Percentiles rank a stretch among this genome's conserved stretches.
These are phyloP conservation scores for Darevskia mixta DNA, from an alignment of 2,797 vertebrate genomes.

Conservation along the genomic window DNA sequence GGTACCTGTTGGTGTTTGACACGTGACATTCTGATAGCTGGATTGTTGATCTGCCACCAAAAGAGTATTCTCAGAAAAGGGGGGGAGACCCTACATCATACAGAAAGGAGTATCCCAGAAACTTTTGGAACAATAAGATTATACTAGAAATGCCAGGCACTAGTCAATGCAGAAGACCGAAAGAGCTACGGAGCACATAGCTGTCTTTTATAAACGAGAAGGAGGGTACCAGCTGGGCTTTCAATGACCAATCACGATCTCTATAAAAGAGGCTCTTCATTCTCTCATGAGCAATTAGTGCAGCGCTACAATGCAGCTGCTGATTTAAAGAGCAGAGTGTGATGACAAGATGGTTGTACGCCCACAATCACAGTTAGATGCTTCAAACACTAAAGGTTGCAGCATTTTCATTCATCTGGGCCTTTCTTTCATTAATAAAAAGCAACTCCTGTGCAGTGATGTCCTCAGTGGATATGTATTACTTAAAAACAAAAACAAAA, in stretches of 20 bases:
- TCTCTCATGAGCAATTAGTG: not conserved
- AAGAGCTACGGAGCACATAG: not conserved
- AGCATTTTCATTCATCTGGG: slow-evolving; percentile 38
- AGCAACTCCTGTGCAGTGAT: not conserved
- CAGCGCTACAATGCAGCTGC: not conserved
- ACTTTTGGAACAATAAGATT: not conserved
- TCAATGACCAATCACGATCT: slow-evolving; percentile 18
- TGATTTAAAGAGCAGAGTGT: slow-evolving; percentile 27
- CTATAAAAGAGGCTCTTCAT: slow-evolving; percentile 21
- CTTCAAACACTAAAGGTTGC: slow-evolving; percentile 32
- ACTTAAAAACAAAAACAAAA: not conserved
- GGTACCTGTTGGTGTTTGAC: not conserved
- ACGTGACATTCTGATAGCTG: not conserved
- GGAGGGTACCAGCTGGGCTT: not conserved
- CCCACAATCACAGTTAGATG: not conserved
- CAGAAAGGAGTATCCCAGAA: not conserved
- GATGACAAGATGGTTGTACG: not conserved
- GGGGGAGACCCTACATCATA: not conserved
- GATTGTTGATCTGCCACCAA: not conserved
- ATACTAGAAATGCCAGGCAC: not conserved
- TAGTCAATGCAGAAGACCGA: not conserved
- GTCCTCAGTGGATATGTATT: not conserved
- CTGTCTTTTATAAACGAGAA: slow-evolving; percentile 2
- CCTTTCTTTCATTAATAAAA: slow-evolving; percentile 41
- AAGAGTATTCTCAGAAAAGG: not conserved